Percentiles rank a stretch among this genome's conserved stretches.
Evolutionary conservation across 2,113 vertebrate genomes (phyloP).

Genomic region (Glaucidium brasilianum): DNA sequence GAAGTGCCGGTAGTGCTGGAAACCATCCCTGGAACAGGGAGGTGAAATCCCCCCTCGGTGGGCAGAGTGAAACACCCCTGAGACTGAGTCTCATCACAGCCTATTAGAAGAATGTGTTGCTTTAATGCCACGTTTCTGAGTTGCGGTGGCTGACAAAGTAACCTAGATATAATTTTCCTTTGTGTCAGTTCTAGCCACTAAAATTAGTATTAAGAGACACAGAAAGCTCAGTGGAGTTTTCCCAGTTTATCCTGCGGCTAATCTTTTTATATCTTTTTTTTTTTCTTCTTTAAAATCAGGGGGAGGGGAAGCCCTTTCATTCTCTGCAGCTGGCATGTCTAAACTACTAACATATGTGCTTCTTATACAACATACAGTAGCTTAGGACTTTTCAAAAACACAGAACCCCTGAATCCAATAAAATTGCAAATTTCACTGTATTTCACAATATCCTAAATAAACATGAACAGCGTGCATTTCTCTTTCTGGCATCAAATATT

Average conservation of each 20-base stretch:
- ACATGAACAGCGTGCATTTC: slow-evolving; percentile 88
- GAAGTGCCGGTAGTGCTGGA: neutral
- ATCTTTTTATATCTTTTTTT: slow-evolving; percentile 61
- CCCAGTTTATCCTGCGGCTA: slow-evolving; percentile 66
- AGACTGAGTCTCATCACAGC: neutral
- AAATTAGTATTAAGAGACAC: slow-evolving; percentile 75
- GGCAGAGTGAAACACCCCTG: neutral
- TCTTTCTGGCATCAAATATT: slow-evolving; percentile 96
- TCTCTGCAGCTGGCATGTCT: slow-evolving; percentile 44
- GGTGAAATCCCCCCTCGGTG: fast-evolving
- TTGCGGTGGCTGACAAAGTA: slow-evolving; percentile 54
- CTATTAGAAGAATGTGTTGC: fast-evolving
- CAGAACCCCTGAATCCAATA: slow-evolving; percentile 89
- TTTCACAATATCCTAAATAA: slow-evolving; percentile 99
- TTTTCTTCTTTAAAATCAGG: neutral
- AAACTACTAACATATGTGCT: slow-evolving; percentile 65
- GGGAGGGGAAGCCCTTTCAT: slow-evolving; percentile 42
- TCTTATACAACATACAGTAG: slow-evolving; percentile 67
- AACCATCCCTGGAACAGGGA: fast-evolving
- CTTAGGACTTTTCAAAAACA: slow-evolving; percentile 82
- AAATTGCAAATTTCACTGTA: slow-evolving; percentile 98
- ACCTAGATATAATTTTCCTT: slow-evolving; percentile 64
- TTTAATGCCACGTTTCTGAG: neutral
- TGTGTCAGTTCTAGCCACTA: slow-evolving; percentile 68
- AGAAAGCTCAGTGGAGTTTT: slow-evolving; percentile 74